phyloP scores from a whole-genome alignment of 2,888 invertebrate genomes.

The Steinernema hermaphroditum region DNA sequence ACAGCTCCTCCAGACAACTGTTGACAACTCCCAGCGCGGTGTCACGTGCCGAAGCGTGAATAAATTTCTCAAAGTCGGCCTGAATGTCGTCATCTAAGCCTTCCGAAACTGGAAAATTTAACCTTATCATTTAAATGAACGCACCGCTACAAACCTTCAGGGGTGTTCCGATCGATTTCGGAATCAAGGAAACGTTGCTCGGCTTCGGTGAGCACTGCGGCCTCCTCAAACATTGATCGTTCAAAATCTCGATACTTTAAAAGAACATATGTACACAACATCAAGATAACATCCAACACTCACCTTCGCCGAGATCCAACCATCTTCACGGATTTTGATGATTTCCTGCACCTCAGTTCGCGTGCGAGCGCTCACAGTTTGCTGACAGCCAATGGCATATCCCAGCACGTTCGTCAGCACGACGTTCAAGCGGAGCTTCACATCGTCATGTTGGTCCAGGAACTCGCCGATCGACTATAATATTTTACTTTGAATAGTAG shows the following conservation, averaged over 20 bases:
- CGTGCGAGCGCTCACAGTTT: background rate
- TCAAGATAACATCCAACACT: background rate
- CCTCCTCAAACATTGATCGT: background rate
- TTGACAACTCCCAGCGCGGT: slow-evolving; percentile 17
- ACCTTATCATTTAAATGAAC: background rate
- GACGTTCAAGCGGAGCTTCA: background rate
- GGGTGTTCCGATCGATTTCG: background rate
- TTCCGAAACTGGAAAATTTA: background rate
- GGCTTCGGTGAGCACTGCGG: background rate
- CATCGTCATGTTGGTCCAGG: background rate
- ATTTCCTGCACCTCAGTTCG: background rate
- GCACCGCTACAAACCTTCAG: background rate
- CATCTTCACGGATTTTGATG: background rate
- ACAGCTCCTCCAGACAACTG: background rate
- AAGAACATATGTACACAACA: background rate
- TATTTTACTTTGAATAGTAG: background rate
- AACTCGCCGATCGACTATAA: background rate
- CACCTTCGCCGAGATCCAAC: background rate
- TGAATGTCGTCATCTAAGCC: background rate
- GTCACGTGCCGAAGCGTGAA: background rate
- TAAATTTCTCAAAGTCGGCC: background rate
- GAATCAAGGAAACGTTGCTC: background rate
- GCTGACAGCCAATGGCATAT: background rate
- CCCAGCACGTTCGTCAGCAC: background rate
- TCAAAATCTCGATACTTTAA: background rate